A percentile compares a stretch with the other conserved stretches of the same genome.
Evolutionary conservation across 2,113 vertebrate species (phyloP).

Genomic region (Hemiprocne comata): DNA sequence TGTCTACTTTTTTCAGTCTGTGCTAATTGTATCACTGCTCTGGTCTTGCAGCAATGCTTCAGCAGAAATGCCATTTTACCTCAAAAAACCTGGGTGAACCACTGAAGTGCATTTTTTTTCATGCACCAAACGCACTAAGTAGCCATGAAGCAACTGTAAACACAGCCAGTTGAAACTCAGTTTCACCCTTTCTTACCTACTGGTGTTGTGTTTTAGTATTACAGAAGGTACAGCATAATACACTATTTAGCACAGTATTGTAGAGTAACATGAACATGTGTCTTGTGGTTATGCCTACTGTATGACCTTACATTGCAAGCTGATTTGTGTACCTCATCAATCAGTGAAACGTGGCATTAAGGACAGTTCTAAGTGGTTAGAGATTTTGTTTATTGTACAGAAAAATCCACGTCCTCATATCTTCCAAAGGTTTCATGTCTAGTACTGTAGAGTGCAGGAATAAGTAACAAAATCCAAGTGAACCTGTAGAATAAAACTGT

Average conservation of each 20-base stretch:
- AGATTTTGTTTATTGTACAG: neutral
- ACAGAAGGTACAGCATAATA: neutral
- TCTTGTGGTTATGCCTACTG: conserved; percentile 6
- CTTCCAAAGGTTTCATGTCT: neutral
- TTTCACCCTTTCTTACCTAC: neutral
- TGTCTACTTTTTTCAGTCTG: neutral
- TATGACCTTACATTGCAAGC: conserved; percentile 10
- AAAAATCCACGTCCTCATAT: neutral
- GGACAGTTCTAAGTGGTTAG: neutral
- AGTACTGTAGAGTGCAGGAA: conserved; percentile 7
- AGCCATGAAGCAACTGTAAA: conserved; percentile 6
- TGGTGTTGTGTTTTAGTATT: neutral
- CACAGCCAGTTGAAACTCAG: neutral
- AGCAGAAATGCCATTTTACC: neutral
- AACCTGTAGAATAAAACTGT: conserved; percentile 38
- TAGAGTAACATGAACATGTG: neutral
- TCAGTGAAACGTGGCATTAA: neutral
- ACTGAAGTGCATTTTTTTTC: neutral
- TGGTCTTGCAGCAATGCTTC: neutral
- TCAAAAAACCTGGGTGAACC: neutral
- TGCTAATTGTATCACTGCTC: neutral
- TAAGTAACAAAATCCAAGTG: conserved; percentile 55
- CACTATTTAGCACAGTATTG: neutral
- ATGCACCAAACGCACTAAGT: neutral
- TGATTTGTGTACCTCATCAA: neutral